Evolutionary conservation across 2,113 vertebrate species (phyloP), one percentile per base, ranked within the genome.

Genomic region (Oreochromis spilurus): DNA sequence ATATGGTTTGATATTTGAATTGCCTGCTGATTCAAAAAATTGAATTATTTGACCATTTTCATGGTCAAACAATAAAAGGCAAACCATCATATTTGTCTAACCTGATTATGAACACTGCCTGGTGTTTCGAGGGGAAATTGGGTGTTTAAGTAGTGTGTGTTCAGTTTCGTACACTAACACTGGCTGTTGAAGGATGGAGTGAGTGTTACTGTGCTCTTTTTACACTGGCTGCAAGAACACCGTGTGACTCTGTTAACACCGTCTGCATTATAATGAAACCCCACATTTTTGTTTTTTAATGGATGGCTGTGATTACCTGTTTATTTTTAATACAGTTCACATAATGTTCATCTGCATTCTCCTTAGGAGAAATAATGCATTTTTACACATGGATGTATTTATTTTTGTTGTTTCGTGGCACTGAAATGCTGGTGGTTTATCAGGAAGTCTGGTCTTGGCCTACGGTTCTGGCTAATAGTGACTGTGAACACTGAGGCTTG

Each of bases 161-260:
- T 34, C 19, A 52, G 72, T 57, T 86, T 38, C 3, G 17, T 79
- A 16, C 21, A 52, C 88, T 93, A 94, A 95, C 87, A 82, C 52
- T 85, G 90, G 79, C 82, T 91, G 85, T 26, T 78, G 40, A 58
- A 72, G 10, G 53, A 43, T 34, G 21, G 40, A 26, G 77, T 77
- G 40, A 21, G 19, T 6, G 45, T 87, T 58, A 58, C 80, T 90
- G 75, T 84, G 9, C 45, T 75, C 36, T 60, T 34, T 43, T 89
- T 65, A 60, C 50, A 29, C 87, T 86, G 87, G 65, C 88, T 87
- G 57, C 58, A 81, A 65, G 21, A 79, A 81, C 53, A 34, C 43
- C 38, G 24, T 86, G 31, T 89, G 62, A 83, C 50, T 40, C 50
- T 78, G 7, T 83, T 88, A 91, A 89, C 86, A 78, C 65, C 5